These are phyloP conservation scores for Oreortyx pictus DNA, from an alignment of 2,797 vertebrate genomes.

Conservation along the genomic window DNA sequence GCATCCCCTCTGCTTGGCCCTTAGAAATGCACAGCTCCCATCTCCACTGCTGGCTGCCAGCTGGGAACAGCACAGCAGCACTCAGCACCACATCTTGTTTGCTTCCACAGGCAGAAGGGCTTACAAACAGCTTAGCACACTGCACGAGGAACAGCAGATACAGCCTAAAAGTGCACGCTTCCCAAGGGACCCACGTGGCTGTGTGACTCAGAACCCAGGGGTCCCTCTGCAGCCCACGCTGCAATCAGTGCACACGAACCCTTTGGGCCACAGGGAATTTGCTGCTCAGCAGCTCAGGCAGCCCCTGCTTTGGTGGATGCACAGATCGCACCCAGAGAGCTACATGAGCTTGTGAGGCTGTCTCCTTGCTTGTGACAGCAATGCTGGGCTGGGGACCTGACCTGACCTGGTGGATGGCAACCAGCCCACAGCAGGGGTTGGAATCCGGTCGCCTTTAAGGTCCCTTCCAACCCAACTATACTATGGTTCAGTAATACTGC, in stretches of 20 bases:
- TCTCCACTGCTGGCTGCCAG: neutral
- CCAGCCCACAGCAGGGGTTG: neutral
- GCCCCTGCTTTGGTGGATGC: neutral
- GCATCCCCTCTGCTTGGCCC: neutral
- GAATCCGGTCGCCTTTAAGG: neutral
- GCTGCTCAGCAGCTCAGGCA: neutral
- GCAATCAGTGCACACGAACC: fast-evolving
- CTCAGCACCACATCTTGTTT: neutral
- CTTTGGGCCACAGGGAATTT: neutral
- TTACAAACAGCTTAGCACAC: neutral
- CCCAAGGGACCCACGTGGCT: neutral
- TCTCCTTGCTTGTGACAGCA: neutral
- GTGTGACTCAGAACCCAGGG: neutral
- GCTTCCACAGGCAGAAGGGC: neutral
- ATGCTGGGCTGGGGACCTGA: neutral
- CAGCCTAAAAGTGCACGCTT: neutral
- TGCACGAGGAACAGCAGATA: neutral
- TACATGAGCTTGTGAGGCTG: neutral
- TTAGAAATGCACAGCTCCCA: fast-evolving
- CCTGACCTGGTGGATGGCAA: neutral
- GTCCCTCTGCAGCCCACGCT: neutral
- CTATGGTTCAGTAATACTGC: neutral
- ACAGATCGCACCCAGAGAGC: neutral
- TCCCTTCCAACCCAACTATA: neutral
- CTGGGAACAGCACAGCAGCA: neutral